A percentile compares a stretch with the other conserved stretches of the same genome.
These are phyloP conservation scores for Eupithecia pulchellata DNA, from an alignment of 2,888 invertebrate species.

Conservation along the genomic window DNA sequence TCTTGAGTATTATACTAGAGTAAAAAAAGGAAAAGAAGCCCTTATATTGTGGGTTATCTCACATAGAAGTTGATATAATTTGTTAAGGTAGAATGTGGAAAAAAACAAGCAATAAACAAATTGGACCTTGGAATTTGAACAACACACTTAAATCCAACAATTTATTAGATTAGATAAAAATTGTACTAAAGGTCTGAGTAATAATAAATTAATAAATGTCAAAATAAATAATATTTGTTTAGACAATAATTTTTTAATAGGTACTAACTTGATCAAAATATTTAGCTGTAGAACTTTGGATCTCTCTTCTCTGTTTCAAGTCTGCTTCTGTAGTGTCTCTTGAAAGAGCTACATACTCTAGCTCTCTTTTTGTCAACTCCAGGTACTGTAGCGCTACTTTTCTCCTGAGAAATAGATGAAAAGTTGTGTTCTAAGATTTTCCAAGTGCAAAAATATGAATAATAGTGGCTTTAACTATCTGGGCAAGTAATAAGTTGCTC, in stretches of 20 bases:
- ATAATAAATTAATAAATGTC: neutral
- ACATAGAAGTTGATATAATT: neutral
- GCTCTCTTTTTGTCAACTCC: slow-evolving; percentile 94
- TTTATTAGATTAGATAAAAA: neutral
- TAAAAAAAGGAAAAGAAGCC: neutral
- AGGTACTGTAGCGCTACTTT: slow-evolving; percentile 94
- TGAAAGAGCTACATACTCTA: slow-evolving; percentile 97
- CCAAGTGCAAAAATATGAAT: neutral
- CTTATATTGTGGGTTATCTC: neutral
- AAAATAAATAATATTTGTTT: neutral
- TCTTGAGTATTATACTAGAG: neutral
- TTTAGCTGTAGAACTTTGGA: slow-evolving; percentile 93
- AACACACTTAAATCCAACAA: neutral
- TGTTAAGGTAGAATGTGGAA: neutral
- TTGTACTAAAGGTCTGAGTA: too few species aligned
- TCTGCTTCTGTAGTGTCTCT: slow-evolving; percentile 99
- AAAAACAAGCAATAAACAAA: neutral
- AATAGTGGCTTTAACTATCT: neutral
- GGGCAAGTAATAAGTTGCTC: neutral
- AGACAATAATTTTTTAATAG: neutral
- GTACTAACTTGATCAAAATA: slow-evolving; percentile 94
- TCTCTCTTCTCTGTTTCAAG: slow-evolving; percentile 97
- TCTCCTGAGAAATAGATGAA: slow-evolving; percentile 77
- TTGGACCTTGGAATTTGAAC: neutral
- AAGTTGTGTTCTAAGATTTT: neutral